Evolutionary conservation across 2,113 vertebrate genomes (phyloP).

Genomic region (Grallaria varia): DNA sequence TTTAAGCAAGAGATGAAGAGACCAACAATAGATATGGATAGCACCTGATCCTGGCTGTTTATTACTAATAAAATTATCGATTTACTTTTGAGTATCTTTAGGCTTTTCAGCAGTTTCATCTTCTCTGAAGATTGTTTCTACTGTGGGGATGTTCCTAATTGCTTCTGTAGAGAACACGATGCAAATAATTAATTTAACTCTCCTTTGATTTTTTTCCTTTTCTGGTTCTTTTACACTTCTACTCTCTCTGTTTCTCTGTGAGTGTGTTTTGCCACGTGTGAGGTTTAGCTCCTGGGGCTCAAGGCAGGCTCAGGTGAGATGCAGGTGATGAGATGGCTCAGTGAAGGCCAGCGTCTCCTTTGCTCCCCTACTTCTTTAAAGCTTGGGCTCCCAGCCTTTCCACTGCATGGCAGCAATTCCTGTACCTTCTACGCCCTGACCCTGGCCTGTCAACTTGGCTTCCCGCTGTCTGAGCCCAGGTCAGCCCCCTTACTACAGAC

Average conservation of each 20-base stretch:
- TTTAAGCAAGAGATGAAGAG: not conserved
- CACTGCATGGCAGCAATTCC: not conserved
- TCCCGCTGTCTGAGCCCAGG: not conserved
- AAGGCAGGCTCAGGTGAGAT: not conserved
- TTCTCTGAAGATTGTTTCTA: not conserved
- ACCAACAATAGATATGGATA: not conserved
- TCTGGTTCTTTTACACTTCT: not conserved
- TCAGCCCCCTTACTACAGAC: not conserved
- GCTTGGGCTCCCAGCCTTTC: not conserved
- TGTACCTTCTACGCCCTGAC: not conserved
- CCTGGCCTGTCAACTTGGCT: not conserved
- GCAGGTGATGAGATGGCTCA: too few species aligned
- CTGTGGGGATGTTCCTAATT: not conserved
- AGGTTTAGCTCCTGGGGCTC: not conserved
- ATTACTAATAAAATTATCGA: not conserved
- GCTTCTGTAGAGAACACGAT: not conserved
- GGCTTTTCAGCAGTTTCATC: not conserved
- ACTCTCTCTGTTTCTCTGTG: not conserved
- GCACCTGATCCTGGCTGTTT: not conserved
- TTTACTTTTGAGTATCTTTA: not conserved
- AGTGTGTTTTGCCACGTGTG: not conserved
- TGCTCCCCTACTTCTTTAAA: not conserved
- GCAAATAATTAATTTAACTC: not conserved
- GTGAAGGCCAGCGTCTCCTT: not conserved
- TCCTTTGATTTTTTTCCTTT: not conserved